Evolutionary conservation across 2,113 vertebrate species (phyloP).

Genomic region (Chloebia gouldiae): DNA sequence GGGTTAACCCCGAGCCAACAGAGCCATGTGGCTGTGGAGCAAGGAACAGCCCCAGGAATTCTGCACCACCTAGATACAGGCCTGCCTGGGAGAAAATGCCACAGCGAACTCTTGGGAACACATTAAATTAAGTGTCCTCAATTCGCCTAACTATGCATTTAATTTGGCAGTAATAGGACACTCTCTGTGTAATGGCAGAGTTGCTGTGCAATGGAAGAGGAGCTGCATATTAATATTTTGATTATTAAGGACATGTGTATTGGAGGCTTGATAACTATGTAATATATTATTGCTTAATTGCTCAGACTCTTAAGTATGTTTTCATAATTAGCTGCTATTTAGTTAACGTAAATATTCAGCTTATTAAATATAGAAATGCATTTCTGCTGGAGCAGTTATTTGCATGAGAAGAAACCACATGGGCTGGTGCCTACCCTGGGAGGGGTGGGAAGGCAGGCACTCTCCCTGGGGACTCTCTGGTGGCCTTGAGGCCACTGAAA

Average conservation of each 20-base stretch:
- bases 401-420: not conserved
- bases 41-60: not conserved
- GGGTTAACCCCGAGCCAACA: not conserved
- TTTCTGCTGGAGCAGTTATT: not conserved
- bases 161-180: conserved; percentile 70
- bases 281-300: conserved; percentile 71
- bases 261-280: conserved; percentile 59
- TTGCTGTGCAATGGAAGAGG: conserved; percentile 17
- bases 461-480: not conserved
- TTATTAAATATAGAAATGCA: conserved; percentile 63
- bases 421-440: not conserved
- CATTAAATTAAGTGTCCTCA: conserved; percentile 62
- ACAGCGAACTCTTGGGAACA: conserved; percentile 30
- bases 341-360: conserved; percentile 70
- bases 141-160: conserved; percentile 74
- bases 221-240: conserved; percentile 68
- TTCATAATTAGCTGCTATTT: conserved; percentile 72
- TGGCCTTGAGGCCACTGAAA: not conserved
- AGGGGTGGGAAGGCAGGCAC: not conserved
- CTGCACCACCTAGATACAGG: not conserved
- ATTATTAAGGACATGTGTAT: conserved; percentile 69
- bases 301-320: conserved; percentile 65
- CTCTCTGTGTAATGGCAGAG: conserved; percentile 15
- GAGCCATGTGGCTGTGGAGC: not conserved
- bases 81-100: not conserved